Percentiles rank a stretch among this genome's conserved stretches.
Conservation (phyloP, 2,888 invertebrate genomes). For the Rhodophaea formosa region DNA sequence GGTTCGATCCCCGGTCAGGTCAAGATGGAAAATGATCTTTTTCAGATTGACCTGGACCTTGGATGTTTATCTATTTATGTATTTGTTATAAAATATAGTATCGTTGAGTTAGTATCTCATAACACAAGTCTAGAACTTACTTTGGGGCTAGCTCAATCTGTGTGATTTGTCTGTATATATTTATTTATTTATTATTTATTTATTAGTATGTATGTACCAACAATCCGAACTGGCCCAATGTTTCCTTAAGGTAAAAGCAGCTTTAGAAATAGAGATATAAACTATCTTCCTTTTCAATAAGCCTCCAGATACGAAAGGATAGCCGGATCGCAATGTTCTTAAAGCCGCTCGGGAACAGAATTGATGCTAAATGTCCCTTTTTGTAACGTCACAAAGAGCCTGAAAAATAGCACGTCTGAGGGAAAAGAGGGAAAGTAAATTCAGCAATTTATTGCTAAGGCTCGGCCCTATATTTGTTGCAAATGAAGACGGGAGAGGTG, state of each 20-base stretch:
- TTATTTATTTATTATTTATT: no score
- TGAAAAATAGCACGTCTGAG: conserved; percentile 72
- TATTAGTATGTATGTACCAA: no score
- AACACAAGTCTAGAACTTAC: no score
- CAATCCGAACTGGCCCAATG: no score
- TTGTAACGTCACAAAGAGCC: conserved; percentile 66
- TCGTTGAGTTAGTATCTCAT: no score
- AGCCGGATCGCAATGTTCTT: conserved; percentile 25
- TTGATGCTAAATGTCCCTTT: conserved; percentile 63
- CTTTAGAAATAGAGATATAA: background rate
- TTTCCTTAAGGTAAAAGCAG: background rate
- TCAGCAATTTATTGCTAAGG: conserved; percentile 72
- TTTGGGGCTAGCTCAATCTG: no score
- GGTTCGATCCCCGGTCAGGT: no score
- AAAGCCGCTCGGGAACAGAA: conserved; percentile 51
- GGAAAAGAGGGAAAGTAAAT: conserved; percentile 67
- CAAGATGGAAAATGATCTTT: no score
- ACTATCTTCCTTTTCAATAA: background rate
- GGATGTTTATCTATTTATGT: no score
- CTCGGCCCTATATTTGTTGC: conserved; percentile 73
- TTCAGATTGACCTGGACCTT: no score
- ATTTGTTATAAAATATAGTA: no score
- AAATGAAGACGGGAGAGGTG: conserved; percentile 77
- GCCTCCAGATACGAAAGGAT: conserved; percentile 20
- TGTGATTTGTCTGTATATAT: no score